Evolutionary conservation across 2,888 invertebrate genomes (phyloP), one percentile per base, ranked within the genome.

Genomic region (Brachynemurus nebulosus): DNA sequence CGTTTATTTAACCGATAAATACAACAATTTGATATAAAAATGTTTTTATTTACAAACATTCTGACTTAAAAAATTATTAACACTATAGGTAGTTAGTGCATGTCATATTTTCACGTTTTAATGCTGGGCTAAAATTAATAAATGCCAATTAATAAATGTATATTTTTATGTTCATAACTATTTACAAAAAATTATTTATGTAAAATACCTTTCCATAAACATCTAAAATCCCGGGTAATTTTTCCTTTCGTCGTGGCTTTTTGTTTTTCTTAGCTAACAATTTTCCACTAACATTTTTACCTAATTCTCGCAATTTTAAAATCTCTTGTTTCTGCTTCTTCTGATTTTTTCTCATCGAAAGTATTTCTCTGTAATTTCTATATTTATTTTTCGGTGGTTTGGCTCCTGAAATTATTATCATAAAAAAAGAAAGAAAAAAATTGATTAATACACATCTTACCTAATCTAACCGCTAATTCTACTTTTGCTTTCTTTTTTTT

Each of bases 401-500:
- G 1, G 90, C 90, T 40, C 91, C 76, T 76, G 55, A 2, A 62
- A 58, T 36, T 14, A 16, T 41, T n/a, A 40, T 42, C 23, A 35
- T 34, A 23, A 40, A 42, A 30, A 34, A 43, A 16, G 42, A 27
- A 30, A 30, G 20, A 41, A 18, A 20, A 47, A 47, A 46, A 42
- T 42, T 35, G 8, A 11, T 30, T 4, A 19, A 9, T 12, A 23
- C 34, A 17, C 17, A 25, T 40, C 62, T 59, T 58, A 67, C 82
- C 91, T 57, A 92, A 71, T 61, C 80, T 82, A 23, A 91, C 72
- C 1, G 86, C 79, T 12, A 84, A 63, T 4, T 80, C 78, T 35
- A 82, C 72, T 68, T 84, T 82, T n/a, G 86, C 86, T 59, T 83
- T 76, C 53, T 78, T 73, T 55, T 85, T 82, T 56, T 81, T 78